Evolutionary conservation across 2,797 vertebrate genomes (phyloP).

Genomic region (Pipistrellus pygmaeus): DNA sequence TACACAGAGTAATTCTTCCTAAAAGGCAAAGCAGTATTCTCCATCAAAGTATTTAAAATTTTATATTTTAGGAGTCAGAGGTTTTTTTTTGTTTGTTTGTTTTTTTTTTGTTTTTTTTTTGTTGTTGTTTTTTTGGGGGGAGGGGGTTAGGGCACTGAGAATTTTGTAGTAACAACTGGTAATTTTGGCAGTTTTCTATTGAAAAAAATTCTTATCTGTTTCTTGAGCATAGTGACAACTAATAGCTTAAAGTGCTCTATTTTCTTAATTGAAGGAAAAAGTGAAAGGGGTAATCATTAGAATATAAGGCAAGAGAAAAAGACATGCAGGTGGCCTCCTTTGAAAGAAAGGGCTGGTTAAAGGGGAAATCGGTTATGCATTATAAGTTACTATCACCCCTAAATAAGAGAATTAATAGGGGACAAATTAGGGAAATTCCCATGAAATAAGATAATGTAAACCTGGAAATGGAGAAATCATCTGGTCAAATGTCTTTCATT

Average conservation of each 20-base stretch:
- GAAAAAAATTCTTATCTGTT: background rate
- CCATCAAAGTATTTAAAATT: no score
- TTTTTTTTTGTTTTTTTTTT: background rate
- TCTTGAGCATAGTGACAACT: background rate
- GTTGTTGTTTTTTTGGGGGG: no score
- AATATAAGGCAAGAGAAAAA: background rate
- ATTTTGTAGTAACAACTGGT: slow-evolving; percentile 13
- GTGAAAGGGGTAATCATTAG: background rate
- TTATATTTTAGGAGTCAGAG: background rate
- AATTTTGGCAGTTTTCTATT: background rate
- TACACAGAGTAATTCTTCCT: background rate
- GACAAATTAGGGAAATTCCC: background rate
- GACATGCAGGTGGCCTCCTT: background rate
- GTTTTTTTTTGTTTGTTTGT: background rate
- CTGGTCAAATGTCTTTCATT: slow-evolving; percentile 37
- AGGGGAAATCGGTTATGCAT: background rate
- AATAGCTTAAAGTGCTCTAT: background rate
- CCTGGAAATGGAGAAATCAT: background rate
- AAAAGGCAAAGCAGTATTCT: background rate
- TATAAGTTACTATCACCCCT: background rate
- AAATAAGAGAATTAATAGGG: slow-evolving; percentile 31
- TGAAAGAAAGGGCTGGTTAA: background rate
- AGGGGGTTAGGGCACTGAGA: background rate
- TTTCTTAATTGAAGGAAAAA: slow-evolving; percentile 15
- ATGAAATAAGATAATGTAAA: background rate